A percentile compares a stretch with the other conserved stretches of the same genome.
Conservation (phyloP, 1,140 invertebrate genomes). For the Drosophila pruinosa region DNA sequence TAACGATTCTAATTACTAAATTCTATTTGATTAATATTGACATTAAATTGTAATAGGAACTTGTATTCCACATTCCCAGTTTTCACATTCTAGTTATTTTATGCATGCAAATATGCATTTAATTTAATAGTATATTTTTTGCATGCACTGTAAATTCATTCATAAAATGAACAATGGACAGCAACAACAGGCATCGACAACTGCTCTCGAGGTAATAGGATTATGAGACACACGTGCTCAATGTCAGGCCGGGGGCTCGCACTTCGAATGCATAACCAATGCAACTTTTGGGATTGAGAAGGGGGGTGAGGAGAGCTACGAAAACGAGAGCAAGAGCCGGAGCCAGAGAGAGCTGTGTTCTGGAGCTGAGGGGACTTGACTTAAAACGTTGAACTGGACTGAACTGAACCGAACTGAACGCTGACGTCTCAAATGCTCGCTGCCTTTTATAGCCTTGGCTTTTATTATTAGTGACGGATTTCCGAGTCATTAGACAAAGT, state of each 20-base stretch:
- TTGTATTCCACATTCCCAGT: too few relatives aligned
- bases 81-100: background rate
- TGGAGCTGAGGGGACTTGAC: background rate
- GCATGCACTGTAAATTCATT: slow-evolving; percentile 53
- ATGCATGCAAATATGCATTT: slow-evolving; percentile 1
- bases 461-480: slow-evolving; percentile 82
- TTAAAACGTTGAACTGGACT: background rate
- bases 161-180: slow-evolving; percentile 48
- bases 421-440: slow-evolving; percentile 70
- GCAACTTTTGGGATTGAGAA: slow-evolving; percentile 17
- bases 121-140: background rate
- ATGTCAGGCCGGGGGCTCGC: slow-evolving; percentile 37
- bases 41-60: background rate
- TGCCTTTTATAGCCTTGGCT: slow-evolving; percentile 72
- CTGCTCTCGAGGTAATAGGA: slow-evolving; percentile 66
- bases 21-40: too few relatives aligned
- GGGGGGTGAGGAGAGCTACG: background rate
- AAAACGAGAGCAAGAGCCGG: background rate
- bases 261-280: slow-evolving; percentile 51
- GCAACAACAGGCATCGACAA: slow-evolving; percentile 24
- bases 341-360: background rate
- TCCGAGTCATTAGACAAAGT: slow-evolving; percentile 82
- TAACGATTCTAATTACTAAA: too few relatives aligned
- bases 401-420: slow-evolving; percentile 13
- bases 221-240: slow-evolving; percentile 75